These are phyloP conservation scores for Danaus chrysippus DNA, from an alignment of 2,888 invertebrate species.

Conservation along the genomic window DNA sequence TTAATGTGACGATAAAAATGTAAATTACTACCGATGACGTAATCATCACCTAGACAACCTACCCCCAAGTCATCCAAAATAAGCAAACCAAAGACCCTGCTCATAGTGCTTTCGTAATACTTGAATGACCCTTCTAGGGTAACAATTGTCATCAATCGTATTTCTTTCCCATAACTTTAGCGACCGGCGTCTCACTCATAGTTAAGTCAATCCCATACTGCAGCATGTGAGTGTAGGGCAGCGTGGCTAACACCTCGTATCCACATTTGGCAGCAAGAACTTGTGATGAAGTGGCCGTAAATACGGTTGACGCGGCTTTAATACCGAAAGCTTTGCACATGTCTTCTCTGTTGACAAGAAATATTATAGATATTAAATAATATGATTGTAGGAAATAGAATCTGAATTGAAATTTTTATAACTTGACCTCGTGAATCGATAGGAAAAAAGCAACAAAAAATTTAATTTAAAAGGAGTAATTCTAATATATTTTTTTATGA, in stretches of 20 bases:
- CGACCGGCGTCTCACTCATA: slow-evolving; percentile 39
- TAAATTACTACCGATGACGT: no score
- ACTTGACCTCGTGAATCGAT: background rate
- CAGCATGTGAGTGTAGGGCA: slow-evolving; percentile 50
- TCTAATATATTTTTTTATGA: no score
- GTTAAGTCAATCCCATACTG: slow-evolving; percentile 47
- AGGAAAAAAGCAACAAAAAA: no score
- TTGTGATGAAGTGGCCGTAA: slow-evolving; percentile 59
- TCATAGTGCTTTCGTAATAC: no score
- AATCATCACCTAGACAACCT: no score
- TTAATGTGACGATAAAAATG: no score
- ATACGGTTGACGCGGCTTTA: slow-evolving; percentile 51
- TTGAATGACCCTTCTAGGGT: background rate
- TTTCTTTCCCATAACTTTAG: slow-evolving; percentile 53
- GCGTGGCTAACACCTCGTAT: slow-evolving; percentile 45
- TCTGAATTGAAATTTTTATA: slow-evolving; percentile 36
- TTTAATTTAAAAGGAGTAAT: no score
- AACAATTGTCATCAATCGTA: slow-evolving; percentile 14
- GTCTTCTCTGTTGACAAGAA: slow-evolving; percentile 44
- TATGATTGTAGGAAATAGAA: no score
- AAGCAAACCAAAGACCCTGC: background rate
- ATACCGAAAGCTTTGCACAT: slow-evolving; percentile 43
- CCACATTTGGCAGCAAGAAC: slow-evolving; percentile 56
- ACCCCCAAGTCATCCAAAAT: background rate
- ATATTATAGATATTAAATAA: no score